Evolutionary conservation across 2,113 vertebrate species (phyloP), one percentile per base, ranked within the genome.

Genomic region (Drymodes brunneopygia): DNA sequence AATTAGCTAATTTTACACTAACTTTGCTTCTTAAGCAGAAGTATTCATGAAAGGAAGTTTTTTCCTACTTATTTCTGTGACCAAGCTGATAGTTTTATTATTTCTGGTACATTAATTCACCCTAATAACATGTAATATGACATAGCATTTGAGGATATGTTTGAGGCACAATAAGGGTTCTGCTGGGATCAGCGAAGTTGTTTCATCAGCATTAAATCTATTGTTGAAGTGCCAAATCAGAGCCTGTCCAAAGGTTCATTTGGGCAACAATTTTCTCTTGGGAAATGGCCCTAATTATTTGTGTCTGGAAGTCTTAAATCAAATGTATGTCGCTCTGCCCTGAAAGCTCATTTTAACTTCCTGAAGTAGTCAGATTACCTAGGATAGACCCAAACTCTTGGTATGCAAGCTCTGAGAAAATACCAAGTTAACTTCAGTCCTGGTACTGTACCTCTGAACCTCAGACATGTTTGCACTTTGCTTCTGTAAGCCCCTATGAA

Each of bases 401-500:
- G 3, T 40, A 15, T 65, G 33, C 51, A 67, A 67, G 20, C 13
- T 24, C 23, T 86, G 48, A 77, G 18, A 77, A 78, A 84, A 47
- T 15, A 47, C 16, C 12, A 31, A 4, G 7, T 47, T 62, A 62
- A 47, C 12, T 70, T 81, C 4, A 3, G 38, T 67, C 47, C 22
- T 50, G 38, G 12, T 74, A 13, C 40, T 44, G 3, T 44, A 15
- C 35, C 36, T 57, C 19, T 91, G 35, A 86, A 51, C 29, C 8
- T 53, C 22, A 36, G 40, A 36, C 0, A 0, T 45, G 22, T n/a
- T 40, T 74, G 28, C 40, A 57, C 13, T 11, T 61, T n/a, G 36
- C 2, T 73, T 20, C 8, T 44, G 12, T 18, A 45, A 60, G 15
- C 4, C 17, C 4, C 6, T 40, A 6, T 2, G 3, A 67, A 91